These are phyloP conservation scores for Pitta sordida DNA, from an alignment of 2,113 vertebrate genomes.

Conservation along the genomic window DNA sequence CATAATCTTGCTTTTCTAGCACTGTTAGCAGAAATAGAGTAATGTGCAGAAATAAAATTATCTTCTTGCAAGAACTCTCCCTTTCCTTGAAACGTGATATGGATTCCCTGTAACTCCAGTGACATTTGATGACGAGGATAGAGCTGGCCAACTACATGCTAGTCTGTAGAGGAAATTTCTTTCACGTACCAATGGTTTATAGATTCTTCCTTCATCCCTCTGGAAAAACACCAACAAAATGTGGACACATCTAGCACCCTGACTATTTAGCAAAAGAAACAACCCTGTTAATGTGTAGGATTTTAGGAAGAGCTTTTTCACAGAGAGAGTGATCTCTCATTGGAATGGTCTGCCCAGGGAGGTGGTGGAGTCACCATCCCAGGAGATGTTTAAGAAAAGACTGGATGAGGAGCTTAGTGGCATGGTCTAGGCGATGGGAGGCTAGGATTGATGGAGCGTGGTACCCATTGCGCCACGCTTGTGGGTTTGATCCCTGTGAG, in stretches of 20 bases:
- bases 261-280: not conserved
- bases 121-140: not conserved
- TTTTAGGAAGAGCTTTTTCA: too few relatives aligned
- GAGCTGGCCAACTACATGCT: not conserved
- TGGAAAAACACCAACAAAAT: not conserved
- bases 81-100: not conserved
- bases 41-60: not conserved
- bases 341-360: too few relatives aligned
- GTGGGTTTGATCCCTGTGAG: too few relatives aligned
- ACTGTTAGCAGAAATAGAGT: slow-evolving; percentile 1
- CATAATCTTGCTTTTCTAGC: slow-evolving; percentile 25
- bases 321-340: too few relatives aligned
- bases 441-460: too few relatives aligned
- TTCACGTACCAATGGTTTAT: not conserved
- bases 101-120: not conserved
- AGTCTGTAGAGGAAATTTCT: not conserved
- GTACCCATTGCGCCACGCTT: too few relatives aligned
- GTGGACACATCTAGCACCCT: not conserved
- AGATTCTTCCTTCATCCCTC: not conserved
- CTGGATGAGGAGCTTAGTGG: too few relatives aligned
- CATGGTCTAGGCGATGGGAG: too few relatives aligned
- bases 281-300: not conserved
- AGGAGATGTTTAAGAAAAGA: too few relatives aligned
- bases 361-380: too few relatives aligned
- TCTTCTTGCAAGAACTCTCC: not conserved